Evolutionary conservation across 2,797 vertebrate species (phyloP), one percentile per base, ranked within the genome.

Genomic region (Apodemus agrarius): DNA sequence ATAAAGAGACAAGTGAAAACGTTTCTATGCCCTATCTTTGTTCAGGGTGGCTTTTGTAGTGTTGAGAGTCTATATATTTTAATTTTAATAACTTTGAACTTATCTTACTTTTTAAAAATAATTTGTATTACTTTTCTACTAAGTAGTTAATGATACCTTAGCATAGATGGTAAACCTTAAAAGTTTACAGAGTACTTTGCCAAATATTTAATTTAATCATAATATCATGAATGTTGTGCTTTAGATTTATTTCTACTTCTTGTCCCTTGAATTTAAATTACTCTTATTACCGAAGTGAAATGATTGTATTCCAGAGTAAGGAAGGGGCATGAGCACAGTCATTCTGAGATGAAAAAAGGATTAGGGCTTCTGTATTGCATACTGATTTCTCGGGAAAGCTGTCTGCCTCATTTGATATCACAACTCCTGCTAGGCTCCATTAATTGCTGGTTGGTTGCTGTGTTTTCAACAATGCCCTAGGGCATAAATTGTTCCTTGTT

Each of bases 41-140:
- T 54, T 78, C 22, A 67, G 24, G 69, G 59, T n/a, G 96, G 17
- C 86, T 93, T 89, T 85, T 82, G 29, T 91, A 76, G 19, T 95
- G 63, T 76, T 82, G 9, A n/a, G 46, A 52, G 63, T 26, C 0
- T 34, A 16, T 43, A n/a, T 24, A 21, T 69, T 95, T 95, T 92
- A 83, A 92, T 86, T 93, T 8, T 49, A 40, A 75, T 24, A 4
- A 29, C 40, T 31, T 46, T 59, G 57, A 82, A 92, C n/a, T 86
- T 93, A 40, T 46, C 24, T 88, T 57, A 31, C 17, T 43, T 92
- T 92, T 85, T 75, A 14, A 52, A 67, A 67, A 0, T 92, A 37
- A 2, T 40, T 57, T 86, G 93, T 74, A 26, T 72, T 21, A 19
- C 24, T 61, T 93, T 57, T 16, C 24, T 82, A 22, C 34, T 46